Percentiles rank a stretch among this genome's conserved stretches.
Evolutionary conservation across 2,888 invertebrate genomes (phyloP).

Genomic region (Agonopterix subpropinquella): DNA sequence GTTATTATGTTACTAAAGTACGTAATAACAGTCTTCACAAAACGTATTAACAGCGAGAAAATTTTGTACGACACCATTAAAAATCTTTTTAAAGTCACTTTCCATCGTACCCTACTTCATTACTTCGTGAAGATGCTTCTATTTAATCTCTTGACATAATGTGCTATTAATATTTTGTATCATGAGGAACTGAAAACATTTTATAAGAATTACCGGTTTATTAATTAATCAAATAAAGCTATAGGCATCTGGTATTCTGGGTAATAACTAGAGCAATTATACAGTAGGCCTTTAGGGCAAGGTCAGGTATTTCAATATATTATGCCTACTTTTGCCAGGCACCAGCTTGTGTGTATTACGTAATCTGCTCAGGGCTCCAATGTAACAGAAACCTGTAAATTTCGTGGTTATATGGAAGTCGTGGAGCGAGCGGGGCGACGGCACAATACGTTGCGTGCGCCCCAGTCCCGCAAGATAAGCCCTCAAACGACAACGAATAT

Average conservation of each 20-base stretch:
- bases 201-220: too few species aligned
- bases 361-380: slow-evolving; percentile 26
- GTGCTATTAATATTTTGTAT: too few species aligned
- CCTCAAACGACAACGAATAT: slow-evolving; percentile 36
- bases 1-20: too few species aligned
- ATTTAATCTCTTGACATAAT: too few species aligned
- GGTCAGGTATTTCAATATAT: not conserved
- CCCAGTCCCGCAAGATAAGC: slow-evolving; percentile 39
- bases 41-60: too few species aligned
- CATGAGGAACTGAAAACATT: too few species aligned
- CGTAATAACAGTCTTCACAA: too few species aligned
- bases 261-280: too few species aligned
- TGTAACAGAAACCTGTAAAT: slow-evolving; percentile 33
- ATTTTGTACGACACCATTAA: too few species aligned
- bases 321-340: slow-evolving; percentile 11
- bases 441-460: slow-evolving; percentile 48
- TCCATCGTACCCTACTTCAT: not conserved
- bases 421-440: slow-evolving; percentile 19
- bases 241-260: too few species aligned
- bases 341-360: slow-evolving; percentile 37
- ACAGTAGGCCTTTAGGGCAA: not conserved
- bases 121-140: too few species aligned
- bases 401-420: slow-evolving; percentile 28
- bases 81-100: not conserved
- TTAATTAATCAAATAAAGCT: too few species aligned